Evolutionary conservation across 2,797 vertebrate genomes (phyloP), one percentile per base, ranked within the genome.

Genomic region (Takifugu rubripes): DNA sequence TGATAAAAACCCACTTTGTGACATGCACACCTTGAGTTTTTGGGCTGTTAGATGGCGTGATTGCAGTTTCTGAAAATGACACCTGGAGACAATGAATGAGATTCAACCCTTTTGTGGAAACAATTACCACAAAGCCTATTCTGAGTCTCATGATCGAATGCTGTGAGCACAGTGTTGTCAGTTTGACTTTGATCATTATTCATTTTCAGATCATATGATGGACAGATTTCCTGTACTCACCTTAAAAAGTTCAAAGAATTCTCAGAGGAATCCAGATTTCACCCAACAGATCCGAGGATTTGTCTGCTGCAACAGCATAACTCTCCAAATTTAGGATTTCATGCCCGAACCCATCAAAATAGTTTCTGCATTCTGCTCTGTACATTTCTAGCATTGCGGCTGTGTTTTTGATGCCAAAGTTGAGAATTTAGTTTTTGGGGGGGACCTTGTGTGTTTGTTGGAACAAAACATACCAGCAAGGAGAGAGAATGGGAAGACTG

Each of bases 111-210:
- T 21, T 21, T 21, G 21, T 21, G 21, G 21, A 21, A 21, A 21
- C 21, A 21, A 21, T 21, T 21, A 21, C 21, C 27, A 29, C 27
- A 29, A 7, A 29, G 8, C 2, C 1, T 33, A 33, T 1, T 0
- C 33, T 33, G 33, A 33, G 9, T 8, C 31, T 33, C 8, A 33
- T 33, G 9, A 33, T 33, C 43, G 33, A 14, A 24, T 42, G 53
- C 27, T 43, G 29, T 47, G 12, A 53, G 49, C 25, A 50, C n/a
- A 12, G 36, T 12, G 16, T 17, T 52, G 49, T 15, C 3, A 7
- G 26, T 56, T 51, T 42, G 54, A 1, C 5, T 26, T 51, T 36
- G 27, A 46, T 54, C 44, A 51, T 61, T 63, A 58, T 44, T 29
- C 9, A 5, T 42, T 2, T 10, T 51, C 64, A 58, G 44, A 21